These are phyloP conservation scores for Loris lydekkerianus DNA, from an alignment of 2,797 vertebrate genomes.

Conservation along the genomic window DNA sequence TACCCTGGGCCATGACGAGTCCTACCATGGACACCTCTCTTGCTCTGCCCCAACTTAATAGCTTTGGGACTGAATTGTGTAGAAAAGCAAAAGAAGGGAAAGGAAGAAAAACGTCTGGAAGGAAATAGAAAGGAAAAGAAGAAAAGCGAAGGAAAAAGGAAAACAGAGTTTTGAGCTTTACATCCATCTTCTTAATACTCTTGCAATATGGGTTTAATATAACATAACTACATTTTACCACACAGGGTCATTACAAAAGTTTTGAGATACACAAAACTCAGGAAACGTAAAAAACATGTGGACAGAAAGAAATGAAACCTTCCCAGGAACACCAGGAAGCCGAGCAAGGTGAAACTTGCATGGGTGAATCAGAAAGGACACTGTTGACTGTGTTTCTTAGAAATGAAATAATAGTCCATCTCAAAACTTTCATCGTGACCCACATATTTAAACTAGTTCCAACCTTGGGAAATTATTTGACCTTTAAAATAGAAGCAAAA, in stretches of 20 bases:
- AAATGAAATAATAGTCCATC: too few species aligned
- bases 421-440: too few species aligned
- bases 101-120: neutral
- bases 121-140: neutral
- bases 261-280: too few species aligned
- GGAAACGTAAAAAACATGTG: too few species aligned
- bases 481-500: constrained; percentile 24
- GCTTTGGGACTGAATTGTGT: neutral
- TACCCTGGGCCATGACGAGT: neutral
- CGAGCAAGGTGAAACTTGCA: too few species aligned
- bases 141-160: neutral
- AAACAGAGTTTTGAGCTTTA: neutral
- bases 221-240: neutral
- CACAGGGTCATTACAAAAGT: too few species aligned
- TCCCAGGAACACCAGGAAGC: too few species aligned
- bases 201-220: neutral
- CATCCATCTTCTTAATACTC: neutral
- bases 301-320: too few species aligned
- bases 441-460: neutral
- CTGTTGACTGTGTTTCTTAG: too few species aligned
- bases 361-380: too few species aligned
- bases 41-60: neutral
- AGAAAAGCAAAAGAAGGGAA: neutral
- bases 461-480: neutral
- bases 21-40: neutral